Conservation (phyloP, 2,888 invertebrate genomes). For the Microctonus aethiopoides region DNA sequence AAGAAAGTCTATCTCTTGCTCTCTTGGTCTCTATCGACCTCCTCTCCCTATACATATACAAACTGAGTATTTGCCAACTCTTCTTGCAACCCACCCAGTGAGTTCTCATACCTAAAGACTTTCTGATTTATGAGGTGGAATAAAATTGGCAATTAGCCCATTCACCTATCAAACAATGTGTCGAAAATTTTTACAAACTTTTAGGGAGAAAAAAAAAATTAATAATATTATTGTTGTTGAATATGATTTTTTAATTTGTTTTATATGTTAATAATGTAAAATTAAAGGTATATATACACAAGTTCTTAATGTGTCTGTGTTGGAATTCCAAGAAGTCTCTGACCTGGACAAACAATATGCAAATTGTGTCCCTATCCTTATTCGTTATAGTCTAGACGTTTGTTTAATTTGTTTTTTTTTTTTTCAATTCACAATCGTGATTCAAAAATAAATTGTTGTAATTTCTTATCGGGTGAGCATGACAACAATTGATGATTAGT, state of each 20-base stretch:
- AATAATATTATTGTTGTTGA: too few relatives aligned
- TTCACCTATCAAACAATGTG: neutral
- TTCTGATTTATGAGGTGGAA: neutral
- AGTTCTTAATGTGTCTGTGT: neutral
- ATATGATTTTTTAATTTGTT: neutral
- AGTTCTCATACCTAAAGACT: neutral
- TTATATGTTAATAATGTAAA: neutral
- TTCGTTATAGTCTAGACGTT: neutral
- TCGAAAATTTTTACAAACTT: neutral
- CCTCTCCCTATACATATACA: neutral
- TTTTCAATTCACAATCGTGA: neutral
- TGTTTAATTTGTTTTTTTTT: neutral
- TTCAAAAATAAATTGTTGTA: neutral
- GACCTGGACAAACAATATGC: neutral
- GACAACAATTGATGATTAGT: neutral
- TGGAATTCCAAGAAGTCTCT: neutral
- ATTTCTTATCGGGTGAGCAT: neutral
- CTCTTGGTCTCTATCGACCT: neutral
- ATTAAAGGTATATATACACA: too few relatives aligned
- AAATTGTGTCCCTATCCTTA: neutral
- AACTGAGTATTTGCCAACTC: neutral
- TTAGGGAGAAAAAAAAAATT: neutral
- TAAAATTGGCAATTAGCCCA: neutral
- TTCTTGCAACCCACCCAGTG: neutral
- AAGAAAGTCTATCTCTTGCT: constrained; percentile 24